Conservation (phyloP, 1,140 invertebrate genomes). For the Kradibia gibbosae region DNA sequence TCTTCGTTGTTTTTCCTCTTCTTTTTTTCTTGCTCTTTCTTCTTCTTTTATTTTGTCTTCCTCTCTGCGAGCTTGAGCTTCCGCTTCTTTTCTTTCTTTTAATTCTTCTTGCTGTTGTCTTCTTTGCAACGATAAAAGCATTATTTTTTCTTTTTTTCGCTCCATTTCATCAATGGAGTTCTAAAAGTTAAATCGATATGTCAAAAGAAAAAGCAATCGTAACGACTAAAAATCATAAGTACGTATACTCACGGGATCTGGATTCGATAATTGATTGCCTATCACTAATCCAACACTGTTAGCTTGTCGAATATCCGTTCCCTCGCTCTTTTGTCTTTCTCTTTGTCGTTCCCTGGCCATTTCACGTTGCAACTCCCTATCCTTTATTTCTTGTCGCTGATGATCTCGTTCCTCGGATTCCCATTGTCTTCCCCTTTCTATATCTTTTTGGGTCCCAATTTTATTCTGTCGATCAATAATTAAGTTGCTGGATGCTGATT, state of each 20-base stretch:
- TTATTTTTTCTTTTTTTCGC: slow-evolving; percentile 89
- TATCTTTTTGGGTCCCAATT: slow-evolving; percentile 58
- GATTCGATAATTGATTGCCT: slow-evolving; percentile 77
- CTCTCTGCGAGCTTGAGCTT: slow-evolving; percentile 84
- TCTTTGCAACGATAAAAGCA: slow-evolving; percentile 88
- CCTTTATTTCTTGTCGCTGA: slow-evolving; percentile 63
- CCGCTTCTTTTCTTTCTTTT: slow-evolving; percentile 87
- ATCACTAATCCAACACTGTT: slow-evolving; percentile 79
- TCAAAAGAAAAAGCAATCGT: neutral
- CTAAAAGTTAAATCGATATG: slow-evolving; percentile 67
- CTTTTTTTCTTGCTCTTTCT: slow-evolving; percentile 87
- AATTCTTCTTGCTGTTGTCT: slow-evolving; percentile 91
- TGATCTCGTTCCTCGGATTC: slow-evolving; percentile 66
- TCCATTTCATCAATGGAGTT: slow-evolving; percentile 90
- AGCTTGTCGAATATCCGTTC: slow-evolving; percentile 56
- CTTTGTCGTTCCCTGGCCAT: slow-evolving; percentile 68
- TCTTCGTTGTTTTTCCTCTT: slow-evolving; percentile 89
- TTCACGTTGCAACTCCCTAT: slow-evolving; percentile 64
- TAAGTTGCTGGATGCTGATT: slow-evolving; percentile 56
- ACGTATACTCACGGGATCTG: slow-evolving; percentile 77
- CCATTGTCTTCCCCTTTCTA: slow-evolving; percentile 68
- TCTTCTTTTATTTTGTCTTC: slow-evolving; percentile 89
- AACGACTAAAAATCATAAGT: neutral
- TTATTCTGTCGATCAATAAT: slow-evolving; percentile 63
- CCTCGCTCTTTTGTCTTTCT: slow-evolving; percentile 66